phyloP scores from a whole-genome alignment of 2,797 vertebrate species.

The Eremophila alpestris region DNA sequence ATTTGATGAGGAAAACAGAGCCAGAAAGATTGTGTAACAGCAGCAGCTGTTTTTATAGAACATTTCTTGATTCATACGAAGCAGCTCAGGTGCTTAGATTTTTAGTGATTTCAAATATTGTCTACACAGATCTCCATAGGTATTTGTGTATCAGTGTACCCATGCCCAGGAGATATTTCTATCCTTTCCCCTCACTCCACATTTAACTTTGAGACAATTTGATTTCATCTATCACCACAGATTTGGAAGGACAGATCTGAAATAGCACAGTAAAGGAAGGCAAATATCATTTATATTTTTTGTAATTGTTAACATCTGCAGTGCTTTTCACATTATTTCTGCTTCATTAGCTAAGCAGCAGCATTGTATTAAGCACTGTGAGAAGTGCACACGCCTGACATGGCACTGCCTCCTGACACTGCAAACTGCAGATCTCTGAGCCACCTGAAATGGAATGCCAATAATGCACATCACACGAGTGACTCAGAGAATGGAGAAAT shows the following conservation, averaged over 20 bases:
- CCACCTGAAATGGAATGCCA: not conserved
- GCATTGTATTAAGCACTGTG: not conserved
- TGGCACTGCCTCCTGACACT: not conserved
- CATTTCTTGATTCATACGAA: not conserved
- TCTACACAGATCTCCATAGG: not conserved
- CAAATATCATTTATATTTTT: not conserved
- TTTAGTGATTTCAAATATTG: not conserved
- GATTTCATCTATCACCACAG: not conserved
- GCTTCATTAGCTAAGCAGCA: not conserved
- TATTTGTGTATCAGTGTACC: not conserved
- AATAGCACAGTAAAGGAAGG: not conserved
- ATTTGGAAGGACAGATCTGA: not conserved
- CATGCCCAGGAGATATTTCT: not conserved
- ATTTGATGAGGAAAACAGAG: not conserved
- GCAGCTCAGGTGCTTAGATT: not conserved
- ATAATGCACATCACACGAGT: not conserved
- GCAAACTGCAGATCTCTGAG: not conserved
- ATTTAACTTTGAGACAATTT: not conserved
- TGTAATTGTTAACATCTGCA: not conserved
- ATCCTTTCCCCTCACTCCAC: not conserved
- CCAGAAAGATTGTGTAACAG: not conserved
- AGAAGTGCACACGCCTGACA: not conserved
- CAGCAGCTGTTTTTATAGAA: not conserved
- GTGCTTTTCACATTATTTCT: not conserved
- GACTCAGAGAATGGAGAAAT: slow-evolving; percentile 14